A percentile compares a stretch with the other conserved stretches of the same genome.
These are phyloP conservation scores for Nomada goodeniana DNA, from an alignment of 2,888 invertebrate species.

Conservation along the genomic window DNA sequence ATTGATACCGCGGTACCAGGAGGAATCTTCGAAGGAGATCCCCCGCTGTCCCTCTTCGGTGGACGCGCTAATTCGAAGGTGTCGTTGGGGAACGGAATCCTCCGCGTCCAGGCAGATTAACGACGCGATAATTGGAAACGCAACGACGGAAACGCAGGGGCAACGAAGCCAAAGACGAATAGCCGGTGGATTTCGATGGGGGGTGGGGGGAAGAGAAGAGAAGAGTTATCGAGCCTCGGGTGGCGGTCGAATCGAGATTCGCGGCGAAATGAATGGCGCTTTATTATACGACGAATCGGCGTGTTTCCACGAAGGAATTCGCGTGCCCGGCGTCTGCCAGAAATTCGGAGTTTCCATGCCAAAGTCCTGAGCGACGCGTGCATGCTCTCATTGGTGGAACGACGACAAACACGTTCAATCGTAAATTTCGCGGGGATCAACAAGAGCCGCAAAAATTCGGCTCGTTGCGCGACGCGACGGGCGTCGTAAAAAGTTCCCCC, in stretches of 20 bases:
- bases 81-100: constrained; percentile 24
- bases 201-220: background rate
- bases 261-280: constrained; percentile 52
- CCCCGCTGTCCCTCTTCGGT: background rate
- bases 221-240: constrained; percentile 53
- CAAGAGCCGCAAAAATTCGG: background rate
- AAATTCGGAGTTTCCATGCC: constrained; percentile 49
- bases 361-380: constrained; percentile 6
- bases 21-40: background rate
- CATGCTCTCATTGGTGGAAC: background rate
- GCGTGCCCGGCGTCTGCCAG: constrained; percentile 42
- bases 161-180: constrained; percentile 58
- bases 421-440: constrained; percentile 42
- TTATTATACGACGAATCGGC: constrained; percentile 38
- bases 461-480: background rate
- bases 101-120: constrained; percentile 46
- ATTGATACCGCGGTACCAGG: constrained; percentile 7
- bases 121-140: constrained; percentile 53
- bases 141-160: constrained; percentile 3
- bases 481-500: background rate
- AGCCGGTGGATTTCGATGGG: constrained; percentile 3
- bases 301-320: constrained; percentile 54
- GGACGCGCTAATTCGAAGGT: constrained; percentile 43
- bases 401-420: constrained; percentile 10
- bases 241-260: constrained; percentile 11